Base-by-base conservation (phyloP, 1,140 invertebrate genomes). In the Drosophila auraria region DNA sequence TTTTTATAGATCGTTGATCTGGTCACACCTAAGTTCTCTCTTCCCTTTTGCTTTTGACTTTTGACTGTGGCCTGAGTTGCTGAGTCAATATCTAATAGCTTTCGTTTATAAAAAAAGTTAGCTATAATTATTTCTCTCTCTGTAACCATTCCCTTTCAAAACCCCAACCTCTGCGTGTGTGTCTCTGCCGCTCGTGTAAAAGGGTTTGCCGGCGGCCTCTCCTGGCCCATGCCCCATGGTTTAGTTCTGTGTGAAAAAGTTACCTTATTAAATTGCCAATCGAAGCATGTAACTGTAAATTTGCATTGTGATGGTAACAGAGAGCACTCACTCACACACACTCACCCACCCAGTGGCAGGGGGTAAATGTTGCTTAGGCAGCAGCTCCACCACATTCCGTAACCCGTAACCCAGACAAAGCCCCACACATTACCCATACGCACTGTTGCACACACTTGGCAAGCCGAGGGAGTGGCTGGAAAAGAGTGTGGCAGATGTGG, bases 191-290 rank as follows among this genome's bases (percentile, higher is more conserved):
- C 44, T 47, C 42, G 42, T 60, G 60, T 59, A 54, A 82, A 86
- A 81, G 51, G 66, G 78, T 78, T 69, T 62, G 33, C 45, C 44
- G 49, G 36, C 36, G 54, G 56, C 45, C 50, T 44, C 62, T 45
- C 44, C 56, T 36, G 40, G 50, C 20, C 47, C 62, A 14, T 33
- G 38, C 25, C 75, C 20, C 58, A 14, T 40, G 62, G 27, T 62
- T 44, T 56, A 56, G 20, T 23, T 25, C 38, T 76, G 62, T 69
- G 63, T 66, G 76, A 87, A 83, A 89, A 84, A 87, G 84, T 90
- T 90, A 90, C 82, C 82, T 90, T 90, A 90, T 90, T 90, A 90
- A 90, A 90, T 90, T 90, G 86, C 87, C 86, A 90, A 90, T 90
- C 86, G 86, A 90, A 86, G 82, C 86, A 91, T 90, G 86, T 90